These are phyloP conservation scores for Micoletzkya japonica DNA, from an alignment of 2,888 invertebrate genomes.

Conservation along the genomic window DNA sequence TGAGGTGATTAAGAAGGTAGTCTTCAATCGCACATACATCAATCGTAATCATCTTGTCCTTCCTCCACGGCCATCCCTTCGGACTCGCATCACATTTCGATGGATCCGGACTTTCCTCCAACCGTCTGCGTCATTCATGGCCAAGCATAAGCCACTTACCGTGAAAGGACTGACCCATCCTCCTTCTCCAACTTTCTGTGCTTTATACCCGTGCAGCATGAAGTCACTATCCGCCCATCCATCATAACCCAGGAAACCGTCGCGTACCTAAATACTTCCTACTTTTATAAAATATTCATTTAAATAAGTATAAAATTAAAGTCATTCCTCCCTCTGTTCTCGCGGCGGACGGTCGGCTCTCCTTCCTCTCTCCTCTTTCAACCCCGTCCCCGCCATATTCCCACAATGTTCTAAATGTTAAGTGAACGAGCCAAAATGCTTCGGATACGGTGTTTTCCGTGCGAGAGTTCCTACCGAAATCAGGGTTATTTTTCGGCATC, in stretches of 20 bases:
- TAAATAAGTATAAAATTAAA: background rate
- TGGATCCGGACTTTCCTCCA: slow-evolving; percentile 24
- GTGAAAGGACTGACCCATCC: slow-evolving; percentile 51
- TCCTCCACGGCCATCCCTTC: slow-evolving; percentile 35
- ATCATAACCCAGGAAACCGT: slow-evolving; percentile 50
- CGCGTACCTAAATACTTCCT: slow-evolving; percentile 37
- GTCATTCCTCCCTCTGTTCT: too few species aligned
- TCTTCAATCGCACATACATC: background rate
- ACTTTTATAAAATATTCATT: background rate
- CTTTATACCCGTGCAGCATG: slow-evolving; percentile 58
- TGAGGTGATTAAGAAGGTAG: background rate
- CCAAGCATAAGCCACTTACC: slow-evolving; percentile 27
- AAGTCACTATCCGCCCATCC: slow-evolving; percentile 46
- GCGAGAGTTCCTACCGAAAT: too few species aligned
- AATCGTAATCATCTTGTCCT: slow-evolving; percentile 27
- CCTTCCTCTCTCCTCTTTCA: too few species aligned
- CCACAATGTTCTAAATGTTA: too few species aligned
- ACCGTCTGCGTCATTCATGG: background rate
- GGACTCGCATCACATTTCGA: slow-evolving; percentile 29
- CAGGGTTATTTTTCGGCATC: too few species aligned
- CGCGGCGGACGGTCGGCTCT: too few species aligned
- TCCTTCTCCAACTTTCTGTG: slow-evolving; percentile 34
- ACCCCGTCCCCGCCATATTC: too few species aligned
- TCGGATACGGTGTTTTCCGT: too few species aligned
- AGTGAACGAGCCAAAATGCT: too few species aligned